Conservation (phyloP, 2,888 invertebrate species). For the Stenolophus ochropezus region DNA sequence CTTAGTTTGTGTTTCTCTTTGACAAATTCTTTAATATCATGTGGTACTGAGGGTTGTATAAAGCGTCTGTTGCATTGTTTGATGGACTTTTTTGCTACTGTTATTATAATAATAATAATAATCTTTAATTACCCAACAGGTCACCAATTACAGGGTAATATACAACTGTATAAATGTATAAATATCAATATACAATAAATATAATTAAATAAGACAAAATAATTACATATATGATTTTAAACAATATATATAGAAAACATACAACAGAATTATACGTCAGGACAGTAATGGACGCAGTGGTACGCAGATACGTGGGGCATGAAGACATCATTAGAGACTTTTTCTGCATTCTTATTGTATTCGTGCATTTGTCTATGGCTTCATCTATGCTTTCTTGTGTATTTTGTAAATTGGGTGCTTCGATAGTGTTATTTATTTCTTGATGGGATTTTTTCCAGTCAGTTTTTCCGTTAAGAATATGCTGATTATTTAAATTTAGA, state of each 20-base stretch:
- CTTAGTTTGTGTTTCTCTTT: conserved; percentile 43
- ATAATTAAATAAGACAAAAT: no score
- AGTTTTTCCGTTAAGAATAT: not conserved
- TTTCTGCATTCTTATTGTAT: not conserved
- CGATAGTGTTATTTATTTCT: not conserved
- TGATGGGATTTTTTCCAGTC: not conserved
- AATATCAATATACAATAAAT: no score
- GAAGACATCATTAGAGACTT: no score
- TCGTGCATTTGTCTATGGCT: not conserved
- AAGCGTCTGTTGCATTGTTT: not conserved
- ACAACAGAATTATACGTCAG: no score
- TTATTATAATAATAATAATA: no score
- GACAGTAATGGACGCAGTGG: no score
- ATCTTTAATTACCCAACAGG: no score
- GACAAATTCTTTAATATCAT: conserved; percentile 31
- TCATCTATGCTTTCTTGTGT: not conserved
- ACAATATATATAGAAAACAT: no score
- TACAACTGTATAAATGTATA: not conserved
- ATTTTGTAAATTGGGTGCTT: not conserved
- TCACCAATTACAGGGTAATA: no score
- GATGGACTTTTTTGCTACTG: not conserved
- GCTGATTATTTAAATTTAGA: not conserved
- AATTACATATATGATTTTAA: no score
- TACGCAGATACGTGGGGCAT: no score
- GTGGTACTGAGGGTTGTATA: not conserved